phyloP scores from a whole-genome alignment of 2,113 vertebrate genomes.

The Ailurus styani region DNA sequence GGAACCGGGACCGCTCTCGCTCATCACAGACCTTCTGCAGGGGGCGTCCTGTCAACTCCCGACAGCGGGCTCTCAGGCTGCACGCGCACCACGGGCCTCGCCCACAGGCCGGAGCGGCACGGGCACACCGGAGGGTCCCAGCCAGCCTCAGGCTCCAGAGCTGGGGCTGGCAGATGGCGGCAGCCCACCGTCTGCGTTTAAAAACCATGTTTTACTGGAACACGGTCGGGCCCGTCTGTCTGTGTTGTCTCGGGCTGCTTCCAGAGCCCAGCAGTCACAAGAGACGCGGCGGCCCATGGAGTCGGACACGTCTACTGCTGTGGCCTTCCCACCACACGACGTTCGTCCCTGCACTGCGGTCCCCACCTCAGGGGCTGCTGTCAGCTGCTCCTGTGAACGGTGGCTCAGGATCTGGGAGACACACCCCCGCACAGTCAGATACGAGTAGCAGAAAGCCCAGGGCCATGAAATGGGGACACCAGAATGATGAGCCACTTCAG shows the following conservation, averaged over 20 bases:
- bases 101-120: neutral
- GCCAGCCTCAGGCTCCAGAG: neutral
- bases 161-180: accelerated
- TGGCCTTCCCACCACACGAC: neutral
- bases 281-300: neutral
- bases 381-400: accelerated
- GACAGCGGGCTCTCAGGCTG: no score
- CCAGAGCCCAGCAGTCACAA: neutral
- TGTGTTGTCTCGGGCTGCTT: neutral
- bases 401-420: neutral
- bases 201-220: neutral
- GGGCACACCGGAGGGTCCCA: neutral
- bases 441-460: neutral
- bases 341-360: no score
- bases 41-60: no score
- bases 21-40: neutral
- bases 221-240: accelerated
- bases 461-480: neutral
- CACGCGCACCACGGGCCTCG: neutral
- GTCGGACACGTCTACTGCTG: neutral
- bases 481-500: neutral
- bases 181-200: neutral
- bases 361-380: neutral
- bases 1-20: neutral
- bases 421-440: no score